Percentiles rank a stretch among this genome's conserved stretches.
Conservation (phyloP, 2,113 vertebrate genomes). For the Ardeotis arabs region DNA sequence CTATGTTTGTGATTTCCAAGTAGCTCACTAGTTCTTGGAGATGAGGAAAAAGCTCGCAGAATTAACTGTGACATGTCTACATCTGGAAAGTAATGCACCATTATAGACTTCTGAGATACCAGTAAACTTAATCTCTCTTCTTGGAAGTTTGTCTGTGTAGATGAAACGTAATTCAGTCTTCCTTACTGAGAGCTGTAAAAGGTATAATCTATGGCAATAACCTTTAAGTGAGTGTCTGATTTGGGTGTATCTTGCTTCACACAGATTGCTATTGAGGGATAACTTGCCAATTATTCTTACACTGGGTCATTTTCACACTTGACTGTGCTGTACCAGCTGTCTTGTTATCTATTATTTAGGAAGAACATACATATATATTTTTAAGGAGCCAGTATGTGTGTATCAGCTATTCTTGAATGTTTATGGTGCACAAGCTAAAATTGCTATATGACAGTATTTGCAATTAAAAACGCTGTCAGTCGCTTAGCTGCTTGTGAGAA, state of each 20-base stretch:
- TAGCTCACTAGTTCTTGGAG: neutral
- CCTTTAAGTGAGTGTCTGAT: neutral
- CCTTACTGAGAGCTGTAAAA: neutral
- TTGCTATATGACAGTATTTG: neutral
- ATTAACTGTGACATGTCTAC: neutral
- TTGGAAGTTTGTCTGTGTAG: neutral
- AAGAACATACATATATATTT: neutral
- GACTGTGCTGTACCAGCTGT: neutral
- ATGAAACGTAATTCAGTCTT: neutral
- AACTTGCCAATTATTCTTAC: neutral
- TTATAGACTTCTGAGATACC: neutral
- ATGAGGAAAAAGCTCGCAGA: neutral
- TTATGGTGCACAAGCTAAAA: neutral
- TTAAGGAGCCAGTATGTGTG: neutral
- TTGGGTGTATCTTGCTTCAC: neutral
- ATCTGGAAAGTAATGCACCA: neutral
- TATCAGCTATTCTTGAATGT: neutral
- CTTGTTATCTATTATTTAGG: neutral
- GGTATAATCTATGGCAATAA: neutral
- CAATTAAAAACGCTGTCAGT: neutral
- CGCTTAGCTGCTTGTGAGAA: neutral
- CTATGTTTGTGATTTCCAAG: neutral
- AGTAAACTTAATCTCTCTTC: neutral
- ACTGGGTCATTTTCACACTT: neutral
- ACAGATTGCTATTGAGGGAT: neutral